Conservation (phyloP, 2,888 invertebrate species). For the Tuberolachnus salignus region DNA sequence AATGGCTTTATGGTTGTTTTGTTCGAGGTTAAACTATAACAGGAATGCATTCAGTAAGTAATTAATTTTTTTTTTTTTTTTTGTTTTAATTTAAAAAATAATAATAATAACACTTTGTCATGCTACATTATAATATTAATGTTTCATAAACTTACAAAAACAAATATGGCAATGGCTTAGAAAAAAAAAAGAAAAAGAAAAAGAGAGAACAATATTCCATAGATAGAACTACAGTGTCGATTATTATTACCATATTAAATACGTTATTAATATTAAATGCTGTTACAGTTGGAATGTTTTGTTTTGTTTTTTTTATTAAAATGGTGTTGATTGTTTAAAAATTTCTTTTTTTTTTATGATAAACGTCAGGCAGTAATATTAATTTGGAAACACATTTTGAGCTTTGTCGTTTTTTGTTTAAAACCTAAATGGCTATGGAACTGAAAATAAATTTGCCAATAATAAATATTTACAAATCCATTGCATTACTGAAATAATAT, state of each 20-base stretch:
- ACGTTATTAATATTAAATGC: conserved; percentile 3
- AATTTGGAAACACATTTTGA: conserved; percentile 35
- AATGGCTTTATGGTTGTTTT: conserved; percentile 27
- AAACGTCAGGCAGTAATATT: conserved; percentile 40
- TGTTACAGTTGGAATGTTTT: conserved; percentile 34
- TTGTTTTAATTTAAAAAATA: not conserved
- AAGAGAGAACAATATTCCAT: not conserved
- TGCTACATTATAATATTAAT: not conserved
- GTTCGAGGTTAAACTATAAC: conserved; percentile 14
- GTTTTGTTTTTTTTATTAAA: too few species aligned
- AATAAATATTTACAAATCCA: conserved; percentile 11
- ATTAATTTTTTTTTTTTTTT: too few species aligned
- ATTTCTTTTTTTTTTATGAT: conserved; percentile 12
- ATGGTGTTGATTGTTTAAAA: conserved; percentile 24
- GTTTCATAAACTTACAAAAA: not conserved
- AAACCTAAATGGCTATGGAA: conserved; percentile 22
- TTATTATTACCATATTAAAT: not conserved
- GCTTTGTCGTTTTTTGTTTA: conserved; percentile 28
- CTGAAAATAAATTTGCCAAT: conserved; percentile 29
- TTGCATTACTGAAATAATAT: not conserved
- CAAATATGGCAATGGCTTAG: conserved; percentile 8
- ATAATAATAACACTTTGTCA: conserved; percentile 34
- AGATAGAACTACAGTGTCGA: not conserved
- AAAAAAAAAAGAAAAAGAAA: not conserved
- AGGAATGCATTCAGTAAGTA: conserved; percentile 22